Percentiles rank a stretch among this genome's conserved stretches.
Evolutionary conservation across 1,140 invertebrate genomes (phyloP).

Genomic region (Vollenhovia emeryi): DNA sequence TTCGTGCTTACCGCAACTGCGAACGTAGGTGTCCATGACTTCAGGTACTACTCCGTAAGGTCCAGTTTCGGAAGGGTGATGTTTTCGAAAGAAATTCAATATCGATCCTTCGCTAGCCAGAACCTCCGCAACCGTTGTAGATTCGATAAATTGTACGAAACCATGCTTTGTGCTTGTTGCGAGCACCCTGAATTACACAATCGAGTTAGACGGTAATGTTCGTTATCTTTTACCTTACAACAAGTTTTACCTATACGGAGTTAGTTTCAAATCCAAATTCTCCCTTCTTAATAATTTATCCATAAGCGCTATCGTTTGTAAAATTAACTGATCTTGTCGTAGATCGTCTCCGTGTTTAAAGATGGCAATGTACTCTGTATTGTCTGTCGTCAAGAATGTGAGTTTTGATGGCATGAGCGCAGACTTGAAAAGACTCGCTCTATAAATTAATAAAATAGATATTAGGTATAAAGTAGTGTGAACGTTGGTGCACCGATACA

Average conservation of each 20-base stretch:
- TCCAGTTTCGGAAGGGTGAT: slow-evolving; percentile 94
- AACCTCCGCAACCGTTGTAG: slow-evolving; percentile 96
- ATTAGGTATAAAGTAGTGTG: not conserved
- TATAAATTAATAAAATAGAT: slow-evolving; percentile 72
- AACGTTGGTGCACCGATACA: slow-evolving; percentile 12
- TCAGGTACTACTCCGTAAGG: slow-evolving; percentile 96
- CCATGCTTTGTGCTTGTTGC: slow-evolving; percentile 98
- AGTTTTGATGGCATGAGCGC: slow-evolving; percentile 98
- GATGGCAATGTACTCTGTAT: slow-evolving; percentile 97
- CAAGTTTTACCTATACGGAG: slow-evolving; percentile 92
- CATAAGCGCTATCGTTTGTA: slow-evolving; percentile 99
- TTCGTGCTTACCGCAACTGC: slow-evolving; percentile 92
- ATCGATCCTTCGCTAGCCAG: slow-evolving; percentile 94
- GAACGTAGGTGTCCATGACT: slow-evolving; percentile 99
- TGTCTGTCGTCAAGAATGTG: slow-evolving; percentile 94
- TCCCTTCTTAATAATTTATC: slow-evolving; percentile 97
- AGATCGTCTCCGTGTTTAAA: slow-evolving; percentile 99
- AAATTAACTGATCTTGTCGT: slow-evolving; percentile 98
- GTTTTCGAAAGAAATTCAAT: slow-evolving; percentile 95
- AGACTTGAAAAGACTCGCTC: slow-evolving; percentile 97
- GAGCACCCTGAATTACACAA: slow-evolving; percentile 86
- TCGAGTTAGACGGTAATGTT: slow-evolving; percentile 69
- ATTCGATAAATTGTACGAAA: slow-evolving; percentile 99
- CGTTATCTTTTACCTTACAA: slow-evolving; percentile 49
- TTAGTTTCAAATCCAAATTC: slow-evolving; percentile 98